phyloP scores from a whole-genome alignment of 2,113 vertebrate species.

The Euleptes europaea region DNA sequence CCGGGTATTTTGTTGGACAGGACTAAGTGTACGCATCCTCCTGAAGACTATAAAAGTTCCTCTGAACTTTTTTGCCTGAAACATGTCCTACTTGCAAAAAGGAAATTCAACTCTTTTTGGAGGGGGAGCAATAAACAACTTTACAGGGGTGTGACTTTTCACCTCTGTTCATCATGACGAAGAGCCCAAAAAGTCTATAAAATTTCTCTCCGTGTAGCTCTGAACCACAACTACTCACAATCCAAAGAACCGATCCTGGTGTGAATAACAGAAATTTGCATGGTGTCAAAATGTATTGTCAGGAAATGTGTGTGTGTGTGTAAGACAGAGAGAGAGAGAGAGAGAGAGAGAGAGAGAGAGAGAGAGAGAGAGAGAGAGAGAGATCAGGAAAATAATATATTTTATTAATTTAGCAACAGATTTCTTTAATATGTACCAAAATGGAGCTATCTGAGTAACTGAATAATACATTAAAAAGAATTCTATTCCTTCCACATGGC shows the following conservation, averaged over 20 bases:
- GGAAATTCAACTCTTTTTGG: not conserved
- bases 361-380: too few relatives aligned
- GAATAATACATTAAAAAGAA: not conserved
- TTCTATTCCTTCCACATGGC: not conserved
- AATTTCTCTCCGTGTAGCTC: not conserved
- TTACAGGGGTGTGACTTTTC: conserved; percentile 4
- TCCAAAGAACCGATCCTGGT: fast-evolving
- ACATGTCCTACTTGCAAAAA: conserved; percentile 42
- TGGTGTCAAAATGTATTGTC: not conserved
- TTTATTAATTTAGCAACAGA: not conserved
- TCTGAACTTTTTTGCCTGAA: conserved; percentile 24
- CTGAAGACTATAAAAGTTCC: not conserved
- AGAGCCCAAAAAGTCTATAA: conserved; percentile 29
- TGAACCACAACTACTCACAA: not conserved
- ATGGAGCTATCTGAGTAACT: not conserved
- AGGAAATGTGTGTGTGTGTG: too few relatives aligned
- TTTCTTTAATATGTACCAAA: not conserved
- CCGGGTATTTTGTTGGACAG: not conserved
- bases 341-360: too few relatives aligned
- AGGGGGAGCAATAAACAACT: conserved; percentile 37
- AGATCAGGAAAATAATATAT: too few relatives aligned
- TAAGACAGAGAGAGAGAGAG: too few relatives aligned
- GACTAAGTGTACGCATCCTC: not conserved
- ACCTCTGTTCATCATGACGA: conserved; percentile 35
- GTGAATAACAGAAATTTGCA: not conserved